Percentiles rank a stretch among this genome's conserved stretches.
These are phyloP conservation scores for Drosophila bocqueti DNA, from an alignment of 1,140 invertebrate genomes.

Conservation along the genomic window DNA sequence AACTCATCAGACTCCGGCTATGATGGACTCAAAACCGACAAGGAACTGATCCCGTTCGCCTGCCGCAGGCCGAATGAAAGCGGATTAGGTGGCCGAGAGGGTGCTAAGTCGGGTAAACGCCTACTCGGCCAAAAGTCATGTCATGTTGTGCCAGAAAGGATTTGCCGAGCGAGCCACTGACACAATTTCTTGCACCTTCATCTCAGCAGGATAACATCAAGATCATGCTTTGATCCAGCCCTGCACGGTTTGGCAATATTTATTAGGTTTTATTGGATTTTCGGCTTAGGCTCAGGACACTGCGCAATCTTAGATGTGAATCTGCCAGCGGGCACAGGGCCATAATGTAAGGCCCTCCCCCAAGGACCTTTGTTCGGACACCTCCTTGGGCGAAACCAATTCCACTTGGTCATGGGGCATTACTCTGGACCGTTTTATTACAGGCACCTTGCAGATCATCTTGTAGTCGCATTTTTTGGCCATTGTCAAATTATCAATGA, in stretches of 20 bases:
- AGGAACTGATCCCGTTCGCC: constrained; percentile 59
- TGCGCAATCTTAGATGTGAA: constrained; percentile 68
- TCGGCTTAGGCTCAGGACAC: constrained; percentile 54
- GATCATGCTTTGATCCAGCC: constrained; percentile 48
- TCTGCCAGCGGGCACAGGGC: constrained; percentile 27
- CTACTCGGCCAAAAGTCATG: constrained; percentile 75
- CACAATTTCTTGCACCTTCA: constrained; percentile 73
- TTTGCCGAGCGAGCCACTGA: constrained; percentile 45
- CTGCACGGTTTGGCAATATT: constrained; percentile 73
- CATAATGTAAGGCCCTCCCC: background rate
- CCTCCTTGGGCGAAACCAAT: constrained; percentile 63
- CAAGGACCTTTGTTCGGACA: constrained; percentile 19
- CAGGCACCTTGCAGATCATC: constrained; percentile 26
- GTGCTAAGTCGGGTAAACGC: constrained; percentile 82
- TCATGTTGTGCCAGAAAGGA: constrained; percentile 78
- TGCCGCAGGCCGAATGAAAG: constrained; percentile 48
- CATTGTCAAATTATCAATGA: constrained; percentile 42
- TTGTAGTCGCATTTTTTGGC: constrained; percentile 29
- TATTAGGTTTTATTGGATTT: constrained; percentile 83
- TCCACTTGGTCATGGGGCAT: constrained; percentile 66
- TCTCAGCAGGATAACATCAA: constrained; percentile 13
- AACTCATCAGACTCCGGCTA: constrained; percentile 60
- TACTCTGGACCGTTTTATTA: constrained; percentile 34
- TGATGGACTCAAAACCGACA: constrained; percentile 12
- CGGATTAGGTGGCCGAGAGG: constrained; percentile 69